Evolutionary conservation across 2,888 invertebrate genomes (phyloP).

Genomic region (Trissoscelio sp.): DNA sequence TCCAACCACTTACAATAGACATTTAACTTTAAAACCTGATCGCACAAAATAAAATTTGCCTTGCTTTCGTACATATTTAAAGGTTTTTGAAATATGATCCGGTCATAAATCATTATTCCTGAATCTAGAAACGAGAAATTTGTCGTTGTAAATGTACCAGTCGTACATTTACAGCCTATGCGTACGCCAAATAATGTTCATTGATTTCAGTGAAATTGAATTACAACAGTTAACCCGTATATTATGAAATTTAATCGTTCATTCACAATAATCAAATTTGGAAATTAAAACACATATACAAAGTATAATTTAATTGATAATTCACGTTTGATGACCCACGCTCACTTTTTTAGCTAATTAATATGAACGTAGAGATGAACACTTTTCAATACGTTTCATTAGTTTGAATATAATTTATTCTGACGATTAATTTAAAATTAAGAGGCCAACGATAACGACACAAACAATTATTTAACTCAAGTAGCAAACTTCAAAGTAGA

Average conservation of each 20-base stretch:
- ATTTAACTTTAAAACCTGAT: conserved; percentile 15
- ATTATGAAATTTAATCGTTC: conserved; percentile 25
- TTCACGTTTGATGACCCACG: too few relatives aligned
- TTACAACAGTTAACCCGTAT: conserved; percentile 21
- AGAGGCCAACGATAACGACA: not conserved
- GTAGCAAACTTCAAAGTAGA: not conserved
- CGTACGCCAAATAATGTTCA: conserved; percentile 3
- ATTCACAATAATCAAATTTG: not conserved
- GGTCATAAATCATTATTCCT: conserved; percentile 18
- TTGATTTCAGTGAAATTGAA: conserved; percentile 21
- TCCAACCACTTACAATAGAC: conserved; percentile 12
- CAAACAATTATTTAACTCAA: not conserved
- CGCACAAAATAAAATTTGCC: conserved; percentile 35
- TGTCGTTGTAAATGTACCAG: too few relatives aligned
- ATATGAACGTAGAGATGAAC: too few relatives aligned
- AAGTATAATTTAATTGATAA: too few relatives aligned
- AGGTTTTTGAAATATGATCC: conserved; percentile 21
- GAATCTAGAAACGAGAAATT: conserved; percentile 1
- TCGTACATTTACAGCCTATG: conserved; percentile 18
- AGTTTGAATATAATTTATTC: not conserved
- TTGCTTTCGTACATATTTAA: conserved; percentile 32
- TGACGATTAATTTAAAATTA: not conserved
- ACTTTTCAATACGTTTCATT: too few relatives aligned
- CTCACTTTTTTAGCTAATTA: too few relatives aligned
- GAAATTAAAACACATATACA: conserved; percentile 9